phyloP scores from a whole-genome alignment of 2,888 invertebrate genomes.

The Oscheius sp. region DNA sequence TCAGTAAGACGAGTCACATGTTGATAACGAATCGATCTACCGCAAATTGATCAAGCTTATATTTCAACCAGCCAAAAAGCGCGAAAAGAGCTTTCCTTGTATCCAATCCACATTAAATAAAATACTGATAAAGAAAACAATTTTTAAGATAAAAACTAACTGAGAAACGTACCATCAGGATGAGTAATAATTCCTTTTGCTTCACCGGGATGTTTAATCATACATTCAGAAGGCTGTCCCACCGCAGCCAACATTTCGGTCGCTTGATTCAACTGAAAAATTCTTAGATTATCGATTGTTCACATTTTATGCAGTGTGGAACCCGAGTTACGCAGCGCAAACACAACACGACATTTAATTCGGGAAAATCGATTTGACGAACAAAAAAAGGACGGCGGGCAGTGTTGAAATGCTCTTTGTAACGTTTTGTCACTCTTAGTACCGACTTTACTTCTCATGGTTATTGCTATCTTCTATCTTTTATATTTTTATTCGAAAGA shows the following conservation, averaged over 20 bases:
- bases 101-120: neutral
- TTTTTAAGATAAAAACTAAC: neutral
- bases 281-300: neutral
- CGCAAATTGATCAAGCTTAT: neutral
- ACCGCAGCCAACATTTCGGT: conserved; percentile 29
- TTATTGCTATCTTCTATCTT: neutral
- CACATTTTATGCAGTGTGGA: neutral
- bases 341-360: conserved; percentile 13
- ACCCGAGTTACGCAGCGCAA: conserved; percentile 22
- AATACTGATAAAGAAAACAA: neutral
- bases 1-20: neutral
- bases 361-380: conserved; percentile 3
- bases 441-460: neutral
- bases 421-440: neutral
- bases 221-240: neutral
- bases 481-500: neutral
- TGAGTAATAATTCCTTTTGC: conserved; percentile 45
- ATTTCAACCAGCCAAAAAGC: neutral
- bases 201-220: neutral
- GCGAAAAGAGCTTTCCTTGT: neutral
- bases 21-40: too few relatives aligned
- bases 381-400: neutral
- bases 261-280: conserved; percentile 28
- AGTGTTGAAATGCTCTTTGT: neutral
- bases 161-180: conserved; percentile 42